Evolutionary conservation across 2,888 invertebrate genomes (phyloP).

Genomic region (Linyphia triangularis): DNA sequence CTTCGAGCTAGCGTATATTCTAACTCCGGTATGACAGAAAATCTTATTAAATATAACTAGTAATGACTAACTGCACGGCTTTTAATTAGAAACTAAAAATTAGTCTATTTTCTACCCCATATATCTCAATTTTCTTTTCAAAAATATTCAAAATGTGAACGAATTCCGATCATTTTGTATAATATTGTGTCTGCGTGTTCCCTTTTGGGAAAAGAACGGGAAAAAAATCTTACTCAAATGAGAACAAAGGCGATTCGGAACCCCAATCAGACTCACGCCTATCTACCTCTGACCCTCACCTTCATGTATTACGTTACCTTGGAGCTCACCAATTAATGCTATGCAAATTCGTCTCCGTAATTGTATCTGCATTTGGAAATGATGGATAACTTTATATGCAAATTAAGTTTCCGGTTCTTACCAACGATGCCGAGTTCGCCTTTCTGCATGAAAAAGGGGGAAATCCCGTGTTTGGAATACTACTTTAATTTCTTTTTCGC

Average conservation of each 20-base stretch:
- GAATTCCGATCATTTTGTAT: no score
- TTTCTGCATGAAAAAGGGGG: conserved; percentile 39
- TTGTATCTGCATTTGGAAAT: conserved; percentile 75
- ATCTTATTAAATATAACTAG: no score
- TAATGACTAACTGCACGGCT: no score
- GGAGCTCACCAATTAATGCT: conserved; percentile 63
- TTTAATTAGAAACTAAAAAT: no score
- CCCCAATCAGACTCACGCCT: conserved; percentile 17
- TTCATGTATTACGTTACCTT: conserved; percentile 25
- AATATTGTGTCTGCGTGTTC: background rate
- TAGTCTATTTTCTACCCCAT: no score
- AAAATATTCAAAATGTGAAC: no score
- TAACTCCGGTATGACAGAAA: no score
- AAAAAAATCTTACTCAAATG: background rate
- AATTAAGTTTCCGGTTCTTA: conserved; percentile 74
- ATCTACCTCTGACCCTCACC: background rate
- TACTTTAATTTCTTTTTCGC: conserved; percentile 71
- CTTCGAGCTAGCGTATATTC: no score
- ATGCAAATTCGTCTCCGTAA: conserved; percentile 71
- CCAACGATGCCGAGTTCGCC: conserved; percentile 29
- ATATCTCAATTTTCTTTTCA: no score
- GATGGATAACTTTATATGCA: conserved; percentile 75
- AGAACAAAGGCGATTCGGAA: background rate
- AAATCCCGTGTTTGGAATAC: conserved; percentile 69
- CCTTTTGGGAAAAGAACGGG: background rate